phyloP scores from a whole-genome alignment of 2,888 invertebrate species.

The Agonum fuliginosum region DNA sequence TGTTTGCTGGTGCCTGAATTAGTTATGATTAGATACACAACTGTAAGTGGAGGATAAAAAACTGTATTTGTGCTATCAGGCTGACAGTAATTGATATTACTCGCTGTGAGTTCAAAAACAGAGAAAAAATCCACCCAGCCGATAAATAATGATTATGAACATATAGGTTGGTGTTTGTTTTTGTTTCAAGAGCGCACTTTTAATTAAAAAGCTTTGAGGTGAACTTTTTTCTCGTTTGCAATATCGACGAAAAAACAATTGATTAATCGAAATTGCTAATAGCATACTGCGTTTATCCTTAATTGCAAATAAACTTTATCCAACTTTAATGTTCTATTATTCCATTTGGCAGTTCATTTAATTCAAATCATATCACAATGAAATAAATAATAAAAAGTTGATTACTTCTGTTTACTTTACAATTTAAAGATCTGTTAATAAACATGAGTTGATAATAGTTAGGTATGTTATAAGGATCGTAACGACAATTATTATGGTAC shows the following conservation, averaged over 20 bases:
- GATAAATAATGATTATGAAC: constrained; percentile 2
- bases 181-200: neutral
- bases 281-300: neutral
- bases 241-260: constrained; percentile 1
- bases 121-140: neutral
- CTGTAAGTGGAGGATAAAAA: neutral
- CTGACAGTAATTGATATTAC: constrained; percentile 14
- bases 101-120: neutral
- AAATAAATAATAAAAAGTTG: too few relatives aligned
- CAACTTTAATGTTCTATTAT: too few relatives aligned
- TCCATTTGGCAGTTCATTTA: too few relatives aligned
- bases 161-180: neutral
- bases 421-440: too few relatives aligned
- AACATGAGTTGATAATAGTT: too few relatives aligned
- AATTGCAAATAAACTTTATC: too few relatives aligned
- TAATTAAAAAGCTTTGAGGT: neutral
- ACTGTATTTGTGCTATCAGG: neutral
- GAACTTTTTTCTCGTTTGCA: neutral
- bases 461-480: too few relatives aligned
- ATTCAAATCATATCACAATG: too few relatives aligned
- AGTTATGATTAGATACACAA: constrained; percentile 1
- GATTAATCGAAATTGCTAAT: neutral
- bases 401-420: too few relatives aligned
- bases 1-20: constrained; percentile 7
- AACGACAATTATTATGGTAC: too few relatives aligned